Evolutionary conservation across 2,888 invertebrate genomes (phyloP), one percentile per base, ranked within the genome.

Genomic region (Leptothorax acervorum): DNA sequence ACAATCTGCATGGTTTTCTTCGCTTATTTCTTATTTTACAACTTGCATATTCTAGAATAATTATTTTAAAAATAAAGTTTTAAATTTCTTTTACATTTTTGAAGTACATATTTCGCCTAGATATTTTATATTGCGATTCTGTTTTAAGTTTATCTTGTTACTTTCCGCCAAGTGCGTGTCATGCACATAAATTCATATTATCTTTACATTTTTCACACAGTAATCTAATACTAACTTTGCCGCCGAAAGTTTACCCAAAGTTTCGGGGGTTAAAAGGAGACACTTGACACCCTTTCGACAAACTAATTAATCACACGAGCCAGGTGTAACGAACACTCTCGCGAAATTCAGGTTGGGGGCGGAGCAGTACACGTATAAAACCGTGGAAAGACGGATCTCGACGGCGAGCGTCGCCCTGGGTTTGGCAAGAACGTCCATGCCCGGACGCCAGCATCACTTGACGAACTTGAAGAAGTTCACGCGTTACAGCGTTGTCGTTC

Each of bases 401-500:
- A 92, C 94, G 39, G 94, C 94, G 6, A 94, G 93, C 85, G 93
- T 94, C 35, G 94, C 94, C 4, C 85, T 95, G 48, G 94, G 95
- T 51, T 82, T 95, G 39, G 93, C 95, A 6, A 92, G 94, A 51
- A 95, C 94, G 1, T 93, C 94, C 35, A 94, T 94, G 86, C 94
- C 94, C 2, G 94, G 94, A 12, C 93, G 94, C 18, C 93, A 94
- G 81, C 94, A 93, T 79, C 93, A 94, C 82, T 87, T 95, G 87
- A 94, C 92, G 76, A 94, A 94, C 84, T 92, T 96, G 81, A 95
- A 95, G 89, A 96, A 96, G 90, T 96, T 94, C 92, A 95, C 96
- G 11, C 96, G 95, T 57, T 96, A 96, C 91, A 95, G 95, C 74
- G 92, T 96, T 28, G 95, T 95, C 51, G 95, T 95, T 0, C 95